Base-by-base conservation (phyloP, 1,140 invertebrate genomes). In the Brachionus rubens region DNA sequence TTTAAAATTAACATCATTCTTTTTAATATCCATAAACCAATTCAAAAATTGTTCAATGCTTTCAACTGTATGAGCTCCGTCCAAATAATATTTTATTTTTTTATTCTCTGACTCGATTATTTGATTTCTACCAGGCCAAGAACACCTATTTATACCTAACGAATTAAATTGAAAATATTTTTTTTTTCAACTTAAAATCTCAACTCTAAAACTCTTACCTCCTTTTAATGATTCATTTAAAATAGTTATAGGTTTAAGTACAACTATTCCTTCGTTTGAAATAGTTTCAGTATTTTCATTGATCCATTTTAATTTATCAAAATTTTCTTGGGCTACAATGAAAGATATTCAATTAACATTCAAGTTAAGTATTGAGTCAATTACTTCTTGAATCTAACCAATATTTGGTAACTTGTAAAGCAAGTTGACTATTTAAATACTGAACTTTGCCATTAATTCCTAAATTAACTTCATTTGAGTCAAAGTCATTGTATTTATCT, bases 31-130 rank as follows among this genome's bases (percentile, higher is more conserved):
- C 12, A 43, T 26, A 59, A 75, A 75, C 72, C 72, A 75, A 24
- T 54, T 46, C 16, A 54, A 43, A 75, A 54, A 75, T 46, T 75
- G 72, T 19, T 75, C 72, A 46, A 75, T 54, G 19, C 30, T 40
- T 54, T 75, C 72, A 47, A 56, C 26, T 10, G 72, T 75, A 56
- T 75, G 72, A 28, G 72, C 72, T 19, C 72, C 72, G 33, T 75
- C 72, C 0, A 75, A 16, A 47, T 40, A 75, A 47, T 75, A 75
- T 46, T 30, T 75, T 14, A 54, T 48, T 28, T 36, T 48, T 50
- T 48, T 48, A 16, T 72, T 75, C 1, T 43, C 33, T 7, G 50
- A 16, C 19, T 75, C 72, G 19, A 75, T 56, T 26, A 75, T 75
- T 33, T 75, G 48, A 56, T 75, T 75, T 56, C 72, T 46, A 28